Conservation (phyloP, 2,888 invertebrate genomes). For the Erynnis tages region DNA sequence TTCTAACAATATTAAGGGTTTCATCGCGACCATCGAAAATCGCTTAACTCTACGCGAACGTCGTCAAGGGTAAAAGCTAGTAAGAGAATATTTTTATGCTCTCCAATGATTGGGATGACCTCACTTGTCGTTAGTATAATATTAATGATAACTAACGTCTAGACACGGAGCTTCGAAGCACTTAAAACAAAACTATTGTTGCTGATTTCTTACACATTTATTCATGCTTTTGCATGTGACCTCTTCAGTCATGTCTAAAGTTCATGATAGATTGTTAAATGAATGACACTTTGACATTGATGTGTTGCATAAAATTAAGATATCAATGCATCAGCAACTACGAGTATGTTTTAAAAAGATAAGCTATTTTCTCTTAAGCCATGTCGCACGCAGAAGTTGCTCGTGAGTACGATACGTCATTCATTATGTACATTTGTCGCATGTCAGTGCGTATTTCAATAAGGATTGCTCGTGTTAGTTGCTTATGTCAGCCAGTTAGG, state of each 20-base stretch:
- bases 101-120: conserved; percentile 21
- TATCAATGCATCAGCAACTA: background rate
- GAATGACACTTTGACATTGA: conserved; percentile 6
- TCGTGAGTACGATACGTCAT: no score
- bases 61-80: background rate
- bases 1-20: no score
- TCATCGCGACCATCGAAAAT: no score
- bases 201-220: conserved; percentile 8
- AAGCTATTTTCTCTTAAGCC: no score
- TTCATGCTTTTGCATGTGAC: conserved; percentile 30
- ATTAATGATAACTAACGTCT: conserved; percentile 24
- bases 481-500: no score
- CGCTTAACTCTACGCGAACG: no score
- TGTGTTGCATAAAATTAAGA: conserved; percentile 1
- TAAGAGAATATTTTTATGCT: background rate
- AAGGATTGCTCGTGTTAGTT: no score
- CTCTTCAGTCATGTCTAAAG: conserved; percentile 17
- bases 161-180: background rate
- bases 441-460: no score
- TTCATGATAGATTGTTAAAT: conserved; percentile 10
- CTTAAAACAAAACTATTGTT: conserved; percentile 18
- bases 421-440: no score
- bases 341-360: background rate
- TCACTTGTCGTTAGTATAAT: conserved; percentile 32
- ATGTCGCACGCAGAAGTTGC: no score